These are phyloP conservation scores for Tethya wilhelma DNA, from an alignment of 37 sponge, comb jelly and placozoan species.

Conservation along the genomic window DNA sequence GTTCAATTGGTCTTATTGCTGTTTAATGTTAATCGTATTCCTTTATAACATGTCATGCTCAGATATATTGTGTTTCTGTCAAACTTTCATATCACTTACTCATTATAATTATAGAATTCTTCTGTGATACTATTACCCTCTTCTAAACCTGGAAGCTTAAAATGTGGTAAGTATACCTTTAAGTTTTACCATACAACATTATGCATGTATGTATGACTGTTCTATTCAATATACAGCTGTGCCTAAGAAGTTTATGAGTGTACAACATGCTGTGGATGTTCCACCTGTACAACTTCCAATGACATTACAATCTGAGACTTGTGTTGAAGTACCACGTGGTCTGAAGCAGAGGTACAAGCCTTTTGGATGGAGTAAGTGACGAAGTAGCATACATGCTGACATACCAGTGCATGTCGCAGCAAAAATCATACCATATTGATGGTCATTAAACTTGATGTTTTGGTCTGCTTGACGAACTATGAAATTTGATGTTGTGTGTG, in stretches of 20 bases:
- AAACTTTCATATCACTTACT: neutral
- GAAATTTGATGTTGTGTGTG: no score
- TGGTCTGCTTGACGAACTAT: neutral
- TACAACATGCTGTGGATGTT: slow-evolving; percentile 15
- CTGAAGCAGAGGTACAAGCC: slow-evolving; percentile 58
- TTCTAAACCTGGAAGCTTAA: neutral
- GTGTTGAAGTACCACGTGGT: slow-evolving; percentile 14
- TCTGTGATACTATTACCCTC: neutral
- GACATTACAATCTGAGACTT: neutral
- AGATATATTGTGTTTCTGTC: neutral
- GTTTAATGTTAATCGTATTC: no score
- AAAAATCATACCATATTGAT: neutral
- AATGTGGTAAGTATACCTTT: neutral
- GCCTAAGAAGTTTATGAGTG: neutral
- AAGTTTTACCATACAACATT: no score
- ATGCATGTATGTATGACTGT: neutral
- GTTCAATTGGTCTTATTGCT: no score
- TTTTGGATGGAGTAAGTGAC: slow-evolving; percentile 37
- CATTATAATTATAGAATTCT: neutral
- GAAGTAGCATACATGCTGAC: neutral
- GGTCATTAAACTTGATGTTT: neutral
- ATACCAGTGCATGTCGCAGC: no score
- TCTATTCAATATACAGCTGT: neutral
- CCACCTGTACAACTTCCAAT: neutral
- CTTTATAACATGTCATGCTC: neutral